Conservation (phyloP, 2,888 invertebrate species). For the Athripsodes cinereus region DNA sequence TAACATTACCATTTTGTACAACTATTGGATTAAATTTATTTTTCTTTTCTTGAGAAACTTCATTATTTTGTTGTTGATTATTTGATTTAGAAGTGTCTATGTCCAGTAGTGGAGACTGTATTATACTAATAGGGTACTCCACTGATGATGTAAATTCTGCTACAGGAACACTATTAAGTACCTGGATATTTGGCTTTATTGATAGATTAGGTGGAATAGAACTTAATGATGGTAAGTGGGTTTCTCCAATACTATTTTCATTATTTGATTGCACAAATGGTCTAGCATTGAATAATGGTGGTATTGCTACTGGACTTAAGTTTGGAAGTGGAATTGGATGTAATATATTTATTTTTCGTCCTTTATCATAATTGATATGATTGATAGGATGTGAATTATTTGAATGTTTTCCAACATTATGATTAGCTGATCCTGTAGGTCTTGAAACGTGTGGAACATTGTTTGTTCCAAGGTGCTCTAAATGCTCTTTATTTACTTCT, state of each 20-base stretch:
- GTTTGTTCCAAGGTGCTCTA: conserved; percentile 20
- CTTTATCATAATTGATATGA: conserved; percentile 10
- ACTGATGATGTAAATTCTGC: conserved; percentile 64
- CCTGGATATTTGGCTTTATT: conserved; percentile 39
- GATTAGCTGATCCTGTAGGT: conserved; percentile 1
- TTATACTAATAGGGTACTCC: conserved; percentile 64
- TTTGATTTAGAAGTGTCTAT: conserved; percentile 36
- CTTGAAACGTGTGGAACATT: conserved; percentile 17
- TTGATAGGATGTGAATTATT: background rate
- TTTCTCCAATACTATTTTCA: background rate
- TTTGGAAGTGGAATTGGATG: conserved; percentile 60
- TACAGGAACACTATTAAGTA: conserved; percentile 60
- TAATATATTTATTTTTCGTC: conserved; percentile 44
- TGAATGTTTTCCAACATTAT: background rate
- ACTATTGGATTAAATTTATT: conserved; percentile 38
- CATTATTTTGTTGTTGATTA: conserved; percentile 25
- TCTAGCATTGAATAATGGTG: conserved; percentile 57
- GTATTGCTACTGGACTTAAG: conserved; percentile 54
- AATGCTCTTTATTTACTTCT: conserved; percentile 9
- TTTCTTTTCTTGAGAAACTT: background rate
- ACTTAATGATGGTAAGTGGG: background rate
- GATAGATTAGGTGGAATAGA: conserved; percentile 10
- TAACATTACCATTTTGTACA: conserved; percentile 32
- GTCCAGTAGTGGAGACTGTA: conserved; percentile 65
- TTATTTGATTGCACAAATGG: conserved; percentile 38